Base-by-base conservation (phyloP, 2,888 invertebrate genomes). In the Artemia sinica region DNA sequence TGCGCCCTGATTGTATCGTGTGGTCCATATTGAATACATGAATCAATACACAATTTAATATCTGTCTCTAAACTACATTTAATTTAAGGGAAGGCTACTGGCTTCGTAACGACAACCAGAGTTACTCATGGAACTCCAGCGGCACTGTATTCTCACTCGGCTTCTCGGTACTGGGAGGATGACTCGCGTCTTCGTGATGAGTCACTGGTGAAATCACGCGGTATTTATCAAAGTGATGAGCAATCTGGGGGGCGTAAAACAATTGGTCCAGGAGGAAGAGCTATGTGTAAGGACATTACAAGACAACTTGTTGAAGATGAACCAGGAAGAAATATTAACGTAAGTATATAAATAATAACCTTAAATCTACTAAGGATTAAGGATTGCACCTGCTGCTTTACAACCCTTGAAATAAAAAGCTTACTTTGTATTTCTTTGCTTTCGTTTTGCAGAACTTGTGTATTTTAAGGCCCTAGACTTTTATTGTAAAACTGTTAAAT, bases 61-160 rank as follows among this genome's bases (percentile, higher is more conserved):
- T 41, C 41, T 41, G 1, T 41, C 41, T 5, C 13, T 49, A 58
- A 18, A n/a, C 9, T 28, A 52, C 10, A 41, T 12, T 66, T 72
- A 72, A 72, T 73, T 63, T 50, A 77, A 86, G 87, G 87, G 68
- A 88, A 87, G 80, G 84, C 86, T 13, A 87, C 86, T n/a, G 89
- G 88, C 0, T 84, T 89, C 65, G 88, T 89, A 50, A 89, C 89
- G 5, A 88, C 87, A 71, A 86, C 88, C 0, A 80, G 88, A 66
- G 84, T 89, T 73, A 88, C 88, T 0, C 88, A 88, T 75, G 88
- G 88, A 0, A 87, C 88, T 0, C 88, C 88, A 0, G 87, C 88
- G 0, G 88, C 87, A 0, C 78, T 87, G 52, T 88, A 86, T 75
- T 86, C 87, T 1, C 87, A 88, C 75, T 83, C 86, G 3, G 84